A percentile compares a stretch with the other conserved stretches of the same genome.
These are phyloP conservation scores for Monopterus albus DNA, from an alignment of 2,113 vertebrate species.

Conservation along the genomic window DNA sequence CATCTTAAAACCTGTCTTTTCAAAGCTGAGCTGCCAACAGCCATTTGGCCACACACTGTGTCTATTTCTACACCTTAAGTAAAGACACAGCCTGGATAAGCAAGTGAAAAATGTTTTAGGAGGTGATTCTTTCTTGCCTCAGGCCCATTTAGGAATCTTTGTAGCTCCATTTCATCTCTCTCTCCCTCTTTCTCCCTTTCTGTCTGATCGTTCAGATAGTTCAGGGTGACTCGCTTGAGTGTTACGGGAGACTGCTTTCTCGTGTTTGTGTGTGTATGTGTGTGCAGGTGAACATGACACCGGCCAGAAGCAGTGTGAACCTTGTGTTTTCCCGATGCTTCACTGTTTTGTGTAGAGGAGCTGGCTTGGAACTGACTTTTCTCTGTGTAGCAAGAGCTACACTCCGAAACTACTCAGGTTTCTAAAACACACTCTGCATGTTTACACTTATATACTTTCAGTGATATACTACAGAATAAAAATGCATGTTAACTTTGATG, in stretches of 20 bases:
- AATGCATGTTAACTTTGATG: not conserved
- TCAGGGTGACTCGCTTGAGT: conserved; percentile 80
- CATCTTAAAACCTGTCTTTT: conserved; percentile 81
- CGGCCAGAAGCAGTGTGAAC: conserved; percentile 47
- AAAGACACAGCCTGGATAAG: conserved; percentile 68
- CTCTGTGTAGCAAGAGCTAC: conserved; percentile 40
- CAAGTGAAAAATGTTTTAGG: conserved; percentile 75
- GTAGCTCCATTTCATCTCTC: conserved; percentile 51
- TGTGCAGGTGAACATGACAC: conserved; percentile 69
- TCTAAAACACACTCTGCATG: conserved; percentile 42
- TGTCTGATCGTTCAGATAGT: conserved; percentile 79
- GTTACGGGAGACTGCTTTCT: conserved; percentile 69
- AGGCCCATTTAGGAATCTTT: conserved; percentile 72
- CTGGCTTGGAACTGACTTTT: conserved; percentile 66
- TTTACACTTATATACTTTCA: conserved; percentile 27
- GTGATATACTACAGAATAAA: conserved; percentile 6
- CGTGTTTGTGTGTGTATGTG: conserved; percentile 45
- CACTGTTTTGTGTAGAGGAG: conserved; percentile 66
- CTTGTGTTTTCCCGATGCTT: conserved; percentile 62
- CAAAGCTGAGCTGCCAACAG: conserved; percentile 56
- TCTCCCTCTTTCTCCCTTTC: conserved; percentile 58
- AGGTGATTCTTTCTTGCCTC: conserved; percentile 70
- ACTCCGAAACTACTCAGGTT: conserved; percentile 55
- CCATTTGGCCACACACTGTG: conserved; percentile 74
- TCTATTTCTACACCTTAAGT: conserved; percentile 60